phyloP scores from a whole-genome alignment of 2,888 invertebrate species.

The Eumerus sabulonum region DNA sequence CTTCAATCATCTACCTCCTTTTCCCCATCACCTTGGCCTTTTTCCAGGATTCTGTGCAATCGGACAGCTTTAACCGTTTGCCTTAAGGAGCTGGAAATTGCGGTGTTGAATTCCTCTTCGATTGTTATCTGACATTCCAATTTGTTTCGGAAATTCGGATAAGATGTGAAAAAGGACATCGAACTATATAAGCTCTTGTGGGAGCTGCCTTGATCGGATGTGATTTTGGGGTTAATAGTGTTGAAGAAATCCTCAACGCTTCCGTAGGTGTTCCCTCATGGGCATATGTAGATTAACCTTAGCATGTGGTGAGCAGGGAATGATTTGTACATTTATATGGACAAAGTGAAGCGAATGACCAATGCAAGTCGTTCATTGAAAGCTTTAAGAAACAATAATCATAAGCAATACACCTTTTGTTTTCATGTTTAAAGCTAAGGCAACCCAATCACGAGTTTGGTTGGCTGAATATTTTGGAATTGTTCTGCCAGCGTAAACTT shows the following conservation, averaged over 20 bases:
- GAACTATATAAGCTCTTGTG: slow-evolving; percentile 30
- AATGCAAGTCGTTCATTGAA: no score
- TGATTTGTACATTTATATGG: no score
- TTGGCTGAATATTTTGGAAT: no score
- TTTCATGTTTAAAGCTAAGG: no score
- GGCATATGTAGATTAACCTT: no score
- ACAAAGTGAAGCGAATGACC: no score
- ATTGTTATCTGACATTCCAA: slow-evolving; percentile 63
- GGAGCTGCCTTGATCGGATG: slow-evolving; percentile 27
- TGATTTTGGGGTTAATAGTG: slow-evolving; percentile 36
- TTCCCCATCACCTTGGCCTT: slow-evolving; percentile 46
- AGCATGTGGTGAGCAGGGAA: no score
- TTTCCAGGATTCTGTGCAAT: slow-evolving; percentile 22
- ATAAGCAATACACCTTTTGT: no score
- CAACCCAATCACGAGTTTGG: no score
- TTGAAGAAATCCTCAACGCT: slow-evolving; percentile 30
- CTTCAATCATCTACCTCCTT: slow-evolving; percentile 50
- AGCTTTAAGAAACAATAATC: no score
- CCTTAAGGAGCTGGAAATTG: slow-evolving; percentile 33
- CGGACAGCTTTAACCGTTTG: slow-evolving; percentile 34
- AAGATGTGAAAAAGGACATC: slow-evolving; percentile 42
- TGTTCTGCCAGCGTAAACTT: no score
- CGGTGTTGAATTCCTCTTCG: slow-evolving; percentile 55
- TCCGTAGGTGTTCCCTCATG: not conserved
- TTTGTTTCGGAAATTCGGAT: slow-evolving; percentile 57